Evolutionary conservation across 2,797 vertebrate species (phyloP).

Genomic region (Pangasius djambal): DNA sequence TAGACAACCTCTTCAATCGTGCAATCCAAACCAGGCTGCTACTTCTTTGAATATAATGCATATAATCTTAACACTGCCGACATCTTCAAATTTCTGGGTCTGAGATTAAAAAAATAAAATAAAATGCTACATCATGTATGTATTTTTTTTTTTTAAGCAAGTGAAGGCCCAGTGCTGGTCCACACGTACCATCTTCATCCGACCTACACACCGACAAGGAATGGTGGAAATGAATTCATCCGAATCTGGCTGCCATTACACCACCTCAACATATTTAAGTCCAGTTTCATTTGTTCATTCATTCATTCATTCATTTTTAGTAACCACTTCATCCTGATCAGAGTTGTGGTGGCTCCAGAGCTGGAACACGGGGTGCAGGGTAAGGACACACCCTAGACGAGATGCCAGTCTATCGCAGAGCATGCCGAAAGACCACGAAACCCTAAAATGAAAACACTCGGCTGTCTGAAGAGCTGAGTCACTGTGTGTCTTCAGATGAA

Average conservation of each 20-base stretch:
- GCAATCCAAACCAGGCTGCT: neutral
- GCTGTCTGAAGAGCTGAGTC: conserved; percentile 24
- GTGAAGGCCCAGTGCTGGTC: neutral
- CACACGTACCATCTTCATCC: neutral
- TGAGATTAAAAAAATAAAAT: neutral
- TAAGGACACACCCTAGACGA: conserved; percentile 4
- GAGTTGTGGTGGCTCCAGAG: neutral
- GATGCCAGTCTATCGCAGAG: neutral
- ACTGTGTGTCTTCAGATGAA: neutral
- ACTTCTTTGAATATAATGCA: neutral
- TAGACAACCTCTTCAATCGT: neutral
- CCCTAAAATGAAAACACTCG: neutral
- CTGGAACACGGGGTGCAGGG: neutral
- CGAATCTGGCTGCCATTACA: neutral
- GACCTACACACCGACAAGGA: neutral
- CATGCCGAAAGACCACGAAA: neutral
- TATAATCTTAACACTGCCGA: neutral
- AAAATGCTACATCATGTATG: neutral
- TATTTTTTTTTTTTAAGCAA: neutral
- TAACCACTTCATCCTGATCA: neutral
- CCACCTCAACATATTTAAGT: neutral
- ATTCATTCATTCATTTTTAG: neutral
- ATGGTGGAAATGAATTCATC: neutral
- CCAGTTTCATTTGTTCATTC: neutral
- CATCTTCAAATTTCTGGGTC: neutral